Percentiles rank a stretch among this genome's conserved stretches.
These are phyloP conservation scores for Trilocha varians DNA, from an alignment of 2,888 invertebrate genomes.

Conservation along the genomic window DNA sequence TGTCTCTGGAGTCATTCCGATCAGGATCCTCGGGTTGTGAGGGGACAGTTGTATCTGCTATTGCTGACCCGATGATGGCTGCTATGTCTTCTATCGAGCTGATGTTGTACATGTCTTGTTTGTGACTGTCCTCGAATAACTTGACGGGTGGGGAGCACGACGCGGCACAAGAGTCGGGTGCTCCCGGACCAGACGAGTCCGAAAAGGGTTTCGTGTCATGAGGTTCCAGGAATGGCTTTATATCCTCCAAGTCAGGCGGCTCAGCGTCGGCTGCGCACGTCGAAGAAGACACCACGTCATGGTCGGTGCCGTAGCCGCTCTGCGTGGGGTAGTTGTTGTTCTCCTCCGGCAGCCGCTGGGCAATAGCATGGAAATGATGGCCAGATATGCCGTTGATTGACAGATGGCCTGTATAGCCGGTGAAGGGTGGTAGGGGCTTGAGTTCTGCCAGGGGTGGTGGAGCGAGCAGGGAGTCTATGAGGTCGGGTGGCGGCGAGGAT, in stretches of 20 bases:
- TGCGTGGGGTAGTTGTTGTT: conserved; percentile 80
- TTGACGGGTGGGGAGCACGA: conserved; percentile 68
- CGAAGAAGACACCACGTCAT: conserved; percentile 82
- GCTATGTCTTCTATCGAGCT: conserved; percentile 87
- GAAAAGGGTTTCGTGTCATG: conserved; percentile 63
- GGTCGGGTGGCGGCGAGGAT: conserved; percentile 70
- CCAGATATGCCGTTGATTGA: conserved; percentile 92
- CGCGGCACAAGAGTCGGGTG: conserved; percentile 73
- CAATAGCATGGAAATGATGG: conserved; percentile 90
- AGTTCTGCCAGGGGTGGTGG: conserved; percentile 84
- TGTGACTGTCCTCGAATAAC: conserved; percentile 65
- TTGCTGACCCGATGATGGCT: conserved; percentile 89
- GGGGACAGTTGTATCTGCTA: conserved; percentile 91
- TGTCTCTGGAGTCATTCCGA: conserved; percentile 81
- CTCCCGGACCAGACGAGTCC: conserved; percentile 70
- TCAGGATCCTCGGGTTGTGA: conserved; percentile 81
- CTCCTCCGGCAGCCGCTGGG: conserved; percentile 81
- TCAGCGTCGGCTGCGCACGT: conserved; percentile 79
- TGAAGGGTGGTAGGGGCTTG: conserved; percentile 87
- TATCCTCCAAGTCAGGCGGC: conserved; percentile 74
- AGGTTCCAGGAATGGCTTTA: conserved; percentile 74
- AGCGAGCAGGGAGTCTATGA: conserved; percentile 79
- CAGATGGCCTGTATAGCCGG: conserved; percentile 87
- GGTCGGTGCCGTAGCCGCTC: conserved; percentile 76
- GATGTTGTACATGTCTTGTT: conserved; percentile 79